Percentiles rank a stretch among this genome's conserved stretches.
These are phyloP conservation scores for Cephus sareptanus DNA, from an alignment of 2,888 invertebrate genomes.

Conservation along the genomic window DNA sequence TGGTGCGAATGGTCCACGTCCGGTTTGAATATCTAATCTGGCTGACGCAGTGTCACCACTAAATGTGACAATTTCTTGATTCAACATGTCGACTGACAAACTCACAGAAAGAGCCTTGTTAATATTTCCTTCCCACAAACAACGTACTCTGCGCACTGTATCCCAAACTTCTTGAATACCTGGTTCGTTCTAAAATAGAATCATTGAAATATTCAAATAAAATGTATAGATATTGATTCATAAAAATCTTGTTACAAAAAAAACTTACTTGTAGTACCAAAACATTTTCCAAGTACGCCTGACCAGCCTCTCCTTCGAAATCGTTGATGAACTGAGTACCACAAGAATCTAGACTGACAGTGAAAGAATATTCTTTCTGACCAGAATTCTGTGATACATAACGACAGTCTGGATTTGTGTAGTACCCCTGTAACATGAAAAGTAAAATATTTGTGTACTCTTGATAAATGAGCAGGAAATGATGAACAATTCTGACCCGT, in stretches of 20 bases:
- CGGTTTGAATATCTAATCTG: conserved; percentile 80
- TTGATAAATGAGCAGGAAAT: too few relatives aligned
- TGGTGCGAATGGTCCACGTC: conserved; percentile 81
- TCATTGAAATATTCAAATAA: not conserved
- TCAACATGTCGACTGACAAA: conserved; percentile 82
- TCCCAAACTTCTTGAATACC: conserved; percentile 85
- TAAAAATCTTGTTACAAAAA: not conserved
- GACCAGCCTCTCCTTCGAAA: conserved; percentile 78
- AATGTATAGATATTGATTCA: too few relatives aligned
- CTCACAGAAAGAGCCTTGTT: conserved; percentile 81
- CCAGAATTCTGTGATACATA: conserved; percentile 80
- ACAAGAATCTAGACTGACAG: conserved; percentile 79
- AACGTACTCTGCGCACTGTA: conserved; percentile 80
- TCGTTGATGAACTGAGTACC: conserved; percentile 84
- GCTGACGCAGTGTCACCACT: conserved; percentile 88
- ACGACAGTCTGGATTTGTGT: conserved; percentile 75
- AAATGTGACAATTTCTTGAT: conserved; percentile 84
- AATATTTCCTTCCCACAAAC: conserved; percentile 84
- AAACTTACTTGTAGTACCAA: conserved; percentile 70
- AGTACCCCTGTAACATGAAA: conserved; percentile 69
- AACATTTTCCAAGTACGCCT: conserved; percentile 83
- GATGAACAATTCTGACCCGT: not conserved
- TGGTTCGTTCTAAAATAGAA: conserved; percentile 74
- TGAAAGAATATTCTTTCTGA: conserved; percentile 77
- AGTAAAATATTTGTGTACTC: too few relatives aligned